Evolutionary conservation across 2,888 invertebrate genomes (phyloP).

Genomic region (Rugalucina vietnamica): DNA sequence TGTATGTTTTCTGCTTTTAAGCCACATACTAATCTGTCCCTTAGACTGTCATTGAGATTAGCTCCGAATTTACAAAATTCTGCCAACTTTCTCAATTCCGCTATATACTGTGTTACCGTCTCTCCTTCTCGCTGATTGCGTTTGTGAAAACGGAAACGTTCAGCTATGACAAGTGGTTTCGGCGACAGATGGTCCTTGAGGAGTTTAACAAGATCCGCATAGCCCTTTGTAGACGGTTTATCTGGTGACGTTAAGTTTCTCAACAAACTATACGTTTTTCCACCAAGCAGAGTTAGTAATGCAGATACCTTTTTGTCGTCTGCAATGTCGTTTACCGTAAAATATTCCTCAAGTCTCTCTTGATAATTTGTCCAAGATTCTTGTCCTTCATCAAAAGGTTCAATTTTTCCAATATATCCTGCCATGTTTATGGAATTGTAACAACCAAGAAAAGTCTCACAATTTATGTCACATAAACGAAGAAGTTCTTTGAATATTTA

Average conservation of each 20-base stretch:
- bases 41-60: constrained; percentile 40
- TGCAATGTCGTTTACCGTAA: constrained; percentile 37
- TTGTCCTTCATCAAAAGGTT: not conserved
- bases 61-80: constrained; percentile 58
- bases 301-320: constrained; percentile 47
- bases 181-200: constrained; percentile 48
- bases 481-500: too few species aligned
- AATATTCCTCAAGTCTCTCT: constrained; percentile 50
- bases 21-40: constrained; percentile 57
- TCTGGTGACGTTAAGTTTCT: constrained; percentile 46
- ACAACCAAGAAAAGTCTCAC: too few species aligned
- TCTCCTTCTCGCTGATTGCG: constrained; percentile 48
- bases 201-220: constrained; percentile 28
- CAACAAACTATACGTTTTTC: constrained; percentile 32
- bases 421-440: too few species aligned
- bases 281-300: constrained; percentile 48
- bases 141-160: constrained; percentile 57
- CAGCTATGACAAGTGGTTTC: constrained; percentile 48
- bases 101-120: constrained; percentile 32
- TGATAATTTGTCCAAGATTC: constrained; percentile 41
- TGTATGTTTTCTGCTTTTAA: constrained; percentile 43
- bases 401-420: not conserved
- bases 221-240: constrained; percentile 46
- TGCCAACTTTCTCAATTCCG: constrained; percentile 47
- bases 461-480: too few species aligned